A percentile compares a stretch with the other conserved stretches of the same genome.
phyloP scores from a whole-genome alignment of 2,797 vertebrate species.

The Amphiprion clarkii region DNA sequence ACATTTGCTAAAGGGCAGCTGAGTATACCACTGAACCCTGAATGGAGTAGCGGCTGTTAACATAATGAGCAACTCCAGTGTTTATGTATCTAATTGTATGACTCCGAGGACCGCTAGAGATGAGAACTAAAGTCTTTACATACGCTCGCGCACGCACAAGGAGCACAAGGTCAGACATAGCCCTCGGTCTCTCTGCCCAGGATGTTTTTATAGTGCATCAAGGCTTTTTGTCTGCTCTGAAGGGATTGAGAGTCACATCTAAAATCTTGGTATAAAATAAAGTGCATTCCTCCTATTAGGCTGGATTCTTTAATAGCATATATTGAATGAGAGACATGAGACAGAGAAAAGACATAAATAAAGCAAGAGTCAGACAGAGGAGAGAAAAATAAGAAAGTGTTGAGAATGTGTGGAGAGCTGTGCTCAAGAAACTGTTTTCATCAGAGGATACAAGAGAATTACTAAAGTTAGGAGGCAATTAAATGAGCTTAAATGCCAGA shows the following conservation, averaged over 20 bases:
- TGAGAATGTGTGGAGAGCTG: neutral
- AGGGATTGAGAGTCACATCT: conserved; percentile 36
- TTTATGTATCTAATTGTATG: neutral
- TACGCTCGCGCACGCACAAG: neutral
- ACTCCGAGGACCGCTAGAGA: conserved; percentile 19
- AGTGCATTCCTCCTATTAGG: conserved; percentile 51
- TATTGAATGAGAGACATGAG: conserved; percentile 18
- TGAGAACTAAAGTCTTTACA: conserved; percentile 1
- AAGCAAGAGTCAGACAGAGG: neutral
- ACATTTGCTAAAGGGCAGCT: conserved; percentile 8
- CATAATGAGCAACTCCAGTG: neutral
- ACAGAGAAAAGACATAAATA: conserved; percentile 2
- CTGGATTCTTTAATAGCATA: conserved; percentile 49
- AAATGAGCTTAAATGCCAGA: conserved; percentile 45
- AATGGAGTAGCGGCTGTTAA: conserved; percentile 6
- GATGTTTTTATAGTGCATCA: conserved; percentile 53
- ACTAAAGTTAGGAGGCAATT: conserved; percentile 30
- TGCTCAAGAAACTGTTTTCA: conserved; percentile 11
- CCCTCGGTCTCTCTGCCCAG: conserved; percentile 47
- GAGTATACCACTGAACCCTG: neutral
- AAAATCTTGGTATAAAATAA: conserved; percentile 49
- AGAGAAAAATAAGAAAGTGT: neutral
- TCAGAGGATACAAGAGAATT: conserved; percentile 28
- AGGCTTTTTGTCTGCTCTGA: conserved; percentile 35
- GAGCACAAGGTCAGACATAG: conserved; percentile 62